These are phyloP conservation scores for Calidris pygmaea DNA, from an alignment of 2,113 vertebrate species.

Conservation along the genomic window DNA sequence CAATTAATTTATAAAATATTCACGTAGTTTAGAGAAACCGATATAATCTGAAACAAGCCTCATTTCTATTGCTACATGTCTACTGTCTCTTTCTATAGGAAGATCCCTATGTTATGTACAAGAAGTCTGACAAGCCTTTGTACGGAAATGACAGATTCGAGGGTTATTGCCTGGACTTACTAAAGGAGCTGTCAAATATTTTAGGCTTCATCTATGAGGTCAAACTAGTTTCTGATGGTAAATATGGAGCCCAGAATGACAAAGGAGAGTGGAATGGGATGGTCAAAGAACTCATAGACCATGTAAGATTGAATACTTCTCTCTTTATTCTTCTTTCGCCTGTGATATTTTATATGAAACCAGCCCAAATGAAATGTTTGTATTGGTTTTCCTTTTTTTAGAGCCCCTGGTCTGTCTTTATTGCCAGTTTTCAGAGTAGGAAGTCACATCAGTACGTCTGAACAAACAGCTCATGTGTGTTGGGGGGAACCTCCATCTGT, in stretches of 20 bases:
- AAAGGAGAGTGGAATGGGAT: constrained; percentile 99
- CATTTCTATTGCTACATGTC: background rate
- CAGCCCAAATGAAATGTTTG: background rate
- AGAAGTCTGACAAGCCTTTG: constrained; percentile 96
- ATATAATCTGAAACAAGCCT: background rate
- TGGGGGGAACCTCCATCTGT: background rate
- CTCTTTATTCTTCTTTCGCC: background rate
- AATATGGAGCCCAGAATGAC: constrained; percentile 97
- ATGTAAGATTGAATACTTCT: constrained; percentile 79
- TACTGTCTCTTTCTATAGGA: constrained; percentile 78
- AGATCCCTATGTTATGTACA: constrained; percentile 98
- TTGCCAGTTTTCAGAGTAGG: background rate
- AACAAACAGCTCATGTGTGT: background rate
- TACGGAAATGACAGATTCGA: constrained; percentile 98
- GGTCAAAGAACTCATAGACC: constrained; percentile 97
- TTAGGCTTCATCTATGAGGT: constrained; percentile 96
- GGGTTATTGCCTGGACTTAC: constrained; percentile 95
- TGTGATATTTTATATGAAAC: background rate
- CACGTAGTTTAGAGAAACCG: background rate
- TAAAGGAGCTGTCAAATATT: constrained; percentile 96
- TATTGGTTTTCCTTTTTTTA: background rate
- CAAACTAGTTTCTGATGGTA: constrained; percentile 94
- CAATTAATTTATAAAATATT: background rate
- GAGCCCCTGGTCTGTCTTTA: background rate
- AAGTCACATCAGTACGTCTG: rapidly evolving